Evolutionary conservation across 1,140 invertebrate genomes (phyloP).

Genomic region (Apis laboriosa): DNA sequence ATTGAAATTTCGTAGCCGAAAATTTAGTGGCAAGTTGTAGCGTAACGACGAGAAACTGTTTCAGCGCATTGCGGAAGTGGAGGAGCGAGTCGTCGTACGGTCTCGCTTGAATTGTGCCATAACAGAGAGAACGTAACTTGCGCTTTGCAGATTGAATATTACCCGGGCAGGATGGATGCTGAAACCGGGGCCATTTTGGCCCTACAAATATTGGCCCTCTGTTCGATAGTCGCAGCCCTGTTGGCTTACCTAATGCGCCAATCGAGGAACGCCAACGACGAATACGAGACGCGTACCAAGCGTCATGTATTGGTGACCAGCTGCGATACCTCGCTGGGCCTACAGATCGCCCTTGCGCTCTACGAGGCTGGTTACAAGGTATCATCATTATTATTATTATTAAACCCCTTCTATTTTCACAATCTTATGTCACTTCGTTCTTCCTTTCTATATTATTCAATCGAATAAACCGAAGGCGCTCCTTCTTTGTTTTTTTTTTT

Average conservation of each 20-base stretch:
- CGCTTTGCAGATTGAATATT: constrained; percentile 45
- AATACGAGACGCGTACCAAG: constrained; percentile 74
- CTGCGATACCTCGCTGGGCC: constrained; percentile 87
- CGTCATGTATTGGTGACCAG: constrained; percentile 87
- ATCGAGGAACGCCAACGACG: constrained; percentile 82
- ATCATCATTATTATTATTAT: constrained; percentile 42
- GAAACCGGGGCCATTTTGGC: constrained; percentile 88
- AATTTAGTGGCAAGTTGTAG: not conserved
- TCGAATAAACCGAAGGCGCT: not conserved
- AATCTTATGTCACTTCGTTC: no score
- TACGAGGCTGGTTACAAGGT: constrained; percentile 77
- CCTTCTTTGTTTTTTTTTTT: not conserved
- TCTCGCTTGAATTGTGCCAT: constrained; percentile 13
- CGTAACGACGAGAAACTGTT: constrained; percentile 18
- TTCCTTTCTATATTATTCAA: no score
- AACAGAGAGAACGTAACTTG: constrained; percentile 34
- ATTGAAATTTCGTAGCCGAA: not conserved
- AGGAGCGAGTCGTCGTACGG: not conserved
- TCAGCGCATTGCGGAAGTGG: constrained; percentile 26
- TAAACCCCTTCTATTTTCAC: not conserved
- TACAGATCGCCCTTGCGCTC: constrained; percentile 83
- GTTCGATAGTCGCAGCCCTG: constrained; percentile 89
- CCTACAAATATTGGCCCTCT: constrained; percentile 88
- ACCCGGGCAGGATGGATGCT: constrained; percentile 84
- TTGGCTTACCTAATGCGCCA: constrained; percentile 88